Base-by-base conservation (phyloP, 2,888 invertebrate species). In the Stenurella melanura region DNA sequence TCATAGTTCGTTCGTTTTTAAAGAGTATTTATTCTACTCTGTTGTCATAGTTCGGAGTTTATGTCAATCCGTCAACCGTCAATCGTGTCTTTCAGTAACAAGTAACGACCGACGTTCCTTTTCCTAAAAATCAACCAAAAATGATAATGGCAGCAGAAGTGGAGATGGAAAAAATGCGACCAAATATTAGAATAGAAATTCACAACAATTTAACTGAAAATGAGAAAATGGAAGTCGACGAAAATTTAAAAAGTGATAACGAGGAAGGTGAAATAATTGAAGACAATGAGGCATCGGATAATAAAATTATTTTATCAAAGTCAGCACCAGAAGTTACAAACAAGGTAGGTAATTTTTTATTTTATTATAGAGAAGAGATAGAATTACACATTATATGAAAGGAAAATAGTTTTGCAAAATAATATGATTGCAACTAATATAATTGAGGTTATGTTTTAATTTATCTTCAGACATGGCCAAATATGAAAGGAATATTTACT, bases 181-280 rank as follows among this genome's bases (percentile, higher is more conserved):
- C 89, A 58, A 90, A 89, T 85, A 90, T 90, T 72, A 87, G 90
- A 73, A 89, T 90, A 73, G 89, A 90, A 87, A 91, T 91, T 84
- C 88, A 90, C 73, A 90, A 90, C 83, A 88, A 89, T 81, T 70
- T 84, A 3, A 84, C 74, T 82, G 77, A 72, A 15, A 17, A 57
- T 21, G 90, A 90, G 81, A 85, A 88, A n/a, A 91, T 91, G 91
- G 91, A 91, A 10, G 88, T 91, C 18, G 92, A 92, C 67, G 85
- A 83, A 18, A 79, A 80, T 18, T 75, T 76, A 30, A 56, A 75
- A 73, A 76, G 79, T 74, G 83, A 80, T 73, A 83, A 88, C 30
- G 90, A 91, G 84, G 90, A 90, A 78, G 90, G 89, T 42, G 90
- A 90, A 87, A 87, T 90, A 67, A 86, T 86, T 70, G 87, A 88